These are phyloP conservation scores for Macrochelys suwanniensis DNA, from an alignment of 2,797 vertebrate species.

Conservation along the genomic window DNA sequence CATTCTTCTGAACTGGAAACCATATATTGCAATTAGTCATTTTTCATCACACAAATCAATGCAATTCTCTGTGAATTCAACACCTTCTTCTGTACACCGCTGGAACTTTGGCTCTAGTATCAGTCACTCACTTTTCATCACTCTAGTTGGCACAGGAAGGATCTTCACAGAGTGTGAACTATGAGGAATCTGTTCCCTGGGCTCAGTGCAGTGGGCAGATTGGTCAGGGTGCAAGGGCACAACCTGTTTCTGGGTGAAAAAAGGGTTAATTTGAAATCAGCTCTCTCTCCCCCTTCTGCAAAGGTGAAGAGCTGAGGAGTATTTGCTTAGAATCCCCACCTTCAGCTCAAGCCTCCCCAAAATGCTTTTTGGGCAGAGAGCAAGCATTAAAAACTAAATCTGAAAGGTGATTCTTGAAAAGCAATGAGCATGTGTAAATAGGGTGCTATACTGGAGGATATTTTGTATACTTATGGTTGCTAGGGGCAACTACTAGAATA, in stretches of 20 bases:
- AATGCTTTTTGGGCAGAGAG: slow-evolving; percentile 23
- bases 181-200: neutral
- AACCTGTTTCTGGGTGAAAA: neutral
- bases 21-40: neutral
- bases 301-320: neutral
- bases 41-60: neutral
- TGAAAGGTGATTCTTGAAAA: slow-evolving; percentile 10
- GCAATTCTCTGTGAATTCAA: neutral
- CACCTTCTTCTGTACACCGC: neutral
- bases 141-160: neutral
- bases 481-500: slow-evolving; percentile 28
- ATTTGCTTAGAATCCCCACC: neutral
- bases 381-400: slow-evolving; percentile 43
- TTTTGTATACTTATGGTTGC: slow-evolving; percentile 53
- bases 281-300: slow-evolving; percentile 33
- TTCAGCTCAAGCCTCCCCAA: neutral
- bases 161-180: neutral
- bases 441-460: neutral
- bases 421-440: slow-evolving; percentile 45
- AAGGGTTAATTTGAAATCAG: slow-evolving; percentile 64
- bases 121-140: neutral
- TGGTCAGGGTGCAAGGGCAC: neutral
- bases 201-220: neutral
- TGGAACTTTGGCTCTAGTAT: neutral
- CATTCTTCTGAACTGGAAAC: neutral